Conservation (phyloP, 2,113 vertebrate genomes). For the Anguilla japonica region DNA sequence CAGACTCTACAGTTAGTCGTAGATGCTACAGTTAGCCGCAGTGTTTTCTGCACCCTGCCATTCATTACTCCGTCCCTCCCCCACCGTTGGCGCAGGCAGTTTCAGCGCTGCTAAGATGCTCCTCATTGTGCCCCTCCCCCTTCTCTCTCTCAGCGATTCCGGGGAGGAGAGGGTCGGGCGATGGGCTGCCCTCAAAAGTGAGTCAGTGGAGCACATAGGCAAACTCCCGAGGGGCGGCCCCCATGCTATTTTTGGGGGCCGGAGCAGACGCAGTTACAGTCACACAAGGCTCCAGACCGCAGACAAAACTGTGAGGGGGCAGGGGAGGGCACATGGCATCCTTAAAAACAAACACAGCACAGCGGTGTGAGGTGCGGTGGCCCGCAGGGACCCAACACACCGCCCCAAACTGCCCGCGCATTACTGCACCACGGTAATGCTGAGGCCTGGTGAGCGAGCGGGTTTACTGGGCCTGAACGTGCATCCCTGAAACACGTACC, state of each 20-base stretch:
- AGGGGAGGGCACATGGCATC: neutral
- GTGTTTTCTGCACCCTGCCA: too few species aligned
- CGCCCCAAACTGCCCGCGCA: too few species aligned
- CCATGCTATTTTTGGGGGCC: slow-evolving; percentile 40
- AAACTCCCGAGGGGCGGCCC: slow-evolving; percentile 26
- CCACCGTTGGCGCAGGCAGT: neutral
- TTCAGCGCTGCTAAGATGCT: neutral
- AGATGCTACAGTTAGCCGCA: too few species aligned
- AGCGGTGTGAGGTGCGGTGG: neutral
- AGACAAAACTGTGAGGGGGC: neutral
- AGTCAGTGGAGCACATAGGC: slow-evolving; percentile 62
- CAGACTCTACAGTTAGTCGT: too few species aligned
- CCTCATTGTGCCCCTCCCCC: neutral
- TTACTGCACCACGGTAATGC: too few species aligned
- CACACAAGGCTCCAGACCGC: slow-evolving; percentile 17
- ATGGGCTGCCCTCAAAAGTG: slow-evolving; percentile 46
- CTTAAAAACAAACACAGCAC: slow-evolving; percentile 28
- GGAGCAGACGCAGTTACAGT: slow-evolving; percentile 33
- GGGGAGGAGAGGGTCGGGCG: slow-evolving; percentile 33
- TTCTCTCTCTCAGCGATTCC: slow-evolving; percentile 33
- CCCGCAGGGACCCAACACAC: too few species aligned
- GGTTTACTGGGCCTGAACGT: too few species aligned
- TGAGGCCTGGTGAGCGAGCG: too few species aligned
- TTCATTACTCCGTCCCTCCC: neutral
- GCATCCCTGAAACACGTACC: too few species aligned